A percentile compares a stretch with the other conserved stretches of the same genome.
Evolutionary conservation across 2,888 invertebrate genomes (phyloP).

Genomic region (Ptychoptera contaminata): DNA sequence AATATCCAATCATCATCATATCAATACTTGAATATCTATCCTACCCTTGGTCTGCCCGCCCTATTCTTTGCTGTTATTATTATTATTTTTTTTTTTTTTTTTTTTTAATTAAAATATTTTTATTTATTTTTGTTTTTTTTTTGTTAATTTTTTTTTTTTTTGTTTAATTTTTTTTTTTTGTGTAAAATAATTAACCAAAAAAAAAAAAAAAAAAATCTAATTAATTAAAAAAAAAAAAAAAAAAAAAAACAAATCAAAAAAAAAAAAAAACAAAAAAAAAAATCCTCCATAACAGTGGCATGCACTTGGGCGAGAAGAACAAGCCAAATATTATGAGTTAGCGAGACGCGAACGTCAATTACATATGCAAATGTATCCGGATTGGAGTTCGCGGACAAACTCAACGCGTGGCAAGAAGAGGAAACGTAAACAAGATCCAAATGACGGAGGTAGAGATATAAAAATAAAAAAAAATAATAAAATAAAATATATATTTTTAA

Average conservation of each 20-base stretch:
- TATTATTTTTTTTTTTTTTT: too few species aligned
- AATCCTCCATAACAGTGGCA: slow-evolving; percentile 92
- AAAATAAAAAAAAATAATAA: slow-evolving; percentile 10
- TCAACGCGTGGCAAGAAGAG: slow-evolving; percentile 99
- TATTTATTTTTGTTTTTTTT: too few species aligned
- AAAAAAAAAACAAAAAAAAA: background rate
- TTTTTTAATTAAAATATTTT: too few species aligned
- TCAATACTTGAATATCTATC: too few species aligned
- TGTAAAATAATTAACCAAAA: slow-evolving; percentile 11
- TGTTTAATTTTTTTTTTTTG: slow-evolving; percentile 10
- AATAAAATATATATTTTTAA: background rate
- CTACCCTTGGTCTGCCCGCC: too few species aligned
- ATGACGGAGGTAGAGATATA: slow-evolving; percentile 78
- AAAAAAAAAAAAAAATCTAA: slow-evolving; percentile 1
- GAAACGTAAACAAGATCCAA: slow-evolving; percentile 97
- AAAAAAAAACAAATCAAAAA: slow-evolving; percentile 14
- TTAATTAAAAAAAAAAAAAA: slow-evolving; percentile 21
- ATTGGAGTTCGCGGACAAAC: slow-evolving; percentile 99
- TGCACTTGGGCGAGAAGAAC: slow-evolving; percentile 97
- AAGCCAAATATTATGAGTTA: slow-evolving; percentile 99
- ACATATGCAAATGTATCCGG: slow-evolving; percentile 98
- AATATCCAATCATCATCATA: too few species aligned
- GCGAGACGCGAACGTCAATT: slow-evolving; percentile 96
- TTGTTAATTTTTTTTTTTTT: too few species aligned
- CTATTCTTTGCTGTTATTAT: too few species aligned